Percentiles rank a stretch among this genome's conserved stretches.
Evolutionary conservation across 2,113 vertebrate species (phyloP).

Genomic region (Cervus canadensis): DNA sequence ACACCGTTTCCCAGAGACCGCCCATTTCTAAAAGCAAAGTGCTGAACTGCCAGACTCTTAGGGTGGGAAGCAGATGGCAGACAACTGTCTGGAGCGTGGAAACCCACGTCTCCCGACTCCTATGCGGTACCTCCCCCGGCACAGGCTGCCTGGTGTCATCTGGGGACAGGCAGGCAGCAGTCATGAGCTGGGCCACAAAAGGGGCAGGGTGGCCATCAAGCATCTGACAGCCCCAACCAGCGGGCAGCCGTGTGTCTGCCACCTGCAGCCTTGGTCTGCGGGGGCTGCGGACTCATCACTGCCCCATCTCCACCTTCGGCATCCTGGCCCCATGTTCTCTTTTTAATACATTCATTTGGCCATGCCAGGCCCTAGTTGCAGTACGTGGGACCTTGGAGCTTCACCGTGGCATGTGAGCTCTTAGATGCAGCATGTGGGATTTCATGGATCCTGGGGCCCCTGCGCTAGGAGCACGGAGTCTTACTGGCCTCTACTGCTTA

Average conservation of each 20-base stretch:
- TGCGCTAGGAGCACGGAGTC: not conserved
- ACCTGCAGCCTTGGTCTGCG: not conserved
- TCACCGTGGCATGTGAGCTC: not conserved
- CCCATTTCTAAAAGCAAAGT: not conserved
- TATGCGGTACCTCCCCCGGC: accelerated
- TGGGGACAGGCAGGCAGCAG: not conserved
- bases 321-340: not conserved
- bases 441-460: not conserved
- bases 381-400: not conserved
- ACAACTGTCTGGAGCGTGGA: not conserved
- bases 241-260: accelerated
- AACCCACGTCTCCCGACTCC: not conserved
- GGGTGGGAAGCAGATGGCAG: not conserved
- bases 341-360: not conserved
- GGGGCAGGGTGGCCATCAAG: not conserved
- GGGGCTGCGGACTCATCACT: not conserved
- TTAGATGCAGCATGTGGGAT: not conserved
- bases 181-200: not conserved
- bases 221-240: not conserved
- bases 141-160: not conserved
- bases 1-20: not conserved
- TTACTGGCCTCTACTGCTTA: not conserved
- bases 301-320: no score
- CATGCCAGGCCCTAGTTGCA: not conserved
- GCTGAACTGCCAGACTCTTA: not conserved